Evolutionary conservation across 2,113 vertebrate species (phyloP).

Genomic region (Monarcha castaneiventris): DNA sequence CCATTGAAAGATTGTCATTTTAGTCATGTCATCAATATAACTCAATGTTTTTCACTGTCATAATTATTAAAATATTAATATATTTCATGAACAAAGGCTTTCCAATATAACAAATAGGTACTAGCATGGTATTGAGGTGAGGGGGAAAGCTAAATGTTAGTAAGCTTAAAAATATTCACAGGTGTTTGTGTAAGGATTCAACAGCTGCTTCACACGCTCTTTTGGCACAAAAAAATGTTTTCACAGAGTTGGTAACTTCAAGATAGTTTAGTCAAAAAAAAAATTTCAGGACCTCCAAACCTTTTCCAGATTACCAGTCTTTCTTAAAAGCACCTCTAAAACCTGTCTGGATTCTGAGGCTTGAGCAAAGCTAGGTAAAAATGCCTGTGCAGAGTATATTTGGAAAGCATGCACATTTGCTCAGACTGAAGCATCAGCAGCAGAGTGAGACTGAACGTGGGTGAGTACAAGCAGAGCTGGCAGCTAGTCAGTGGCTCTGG

Average conservation of each 20-base stretch:
- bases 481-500: not conserved
- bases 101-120: not conserved
- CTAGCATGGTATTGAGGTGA: not conserved
- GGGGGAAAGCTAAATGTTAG: not conserved
- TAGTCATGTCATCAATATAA: not conserved
- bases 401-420: fast-evolving
- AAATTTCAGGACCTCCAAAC: not conserved
- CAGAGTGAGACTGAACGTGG: not conserved
- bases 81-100: not conserved
- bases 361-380: not conserved
- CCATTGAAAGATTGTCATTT: not conserved
- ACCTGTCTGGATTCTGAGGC: not conserved
- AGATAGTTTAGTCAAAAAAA: not conserved
- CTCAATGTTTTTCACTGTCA: not conserved
- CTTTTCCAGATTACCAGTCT: not conserved
- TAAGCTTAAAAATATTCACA: constrained; percentile 52
- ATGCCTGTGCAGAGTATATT: not conserved
- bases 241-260: not conserved
- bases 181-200: constrained; percentile 26
- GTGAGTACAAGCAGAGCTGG: not conserved
- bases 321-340: not conserved
- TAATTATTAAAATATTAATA: constrained; percentile 3
- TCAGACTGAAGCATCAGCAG: not conserved
- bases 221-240: constrained; percentile 1
- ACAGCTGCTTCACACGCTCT: not conserved